Evolutionary conservation across 2,113 vertebrate species (phyloP), one percentile per base, ranked within the genome.

Genomic region (Otis tarda): DNA sequence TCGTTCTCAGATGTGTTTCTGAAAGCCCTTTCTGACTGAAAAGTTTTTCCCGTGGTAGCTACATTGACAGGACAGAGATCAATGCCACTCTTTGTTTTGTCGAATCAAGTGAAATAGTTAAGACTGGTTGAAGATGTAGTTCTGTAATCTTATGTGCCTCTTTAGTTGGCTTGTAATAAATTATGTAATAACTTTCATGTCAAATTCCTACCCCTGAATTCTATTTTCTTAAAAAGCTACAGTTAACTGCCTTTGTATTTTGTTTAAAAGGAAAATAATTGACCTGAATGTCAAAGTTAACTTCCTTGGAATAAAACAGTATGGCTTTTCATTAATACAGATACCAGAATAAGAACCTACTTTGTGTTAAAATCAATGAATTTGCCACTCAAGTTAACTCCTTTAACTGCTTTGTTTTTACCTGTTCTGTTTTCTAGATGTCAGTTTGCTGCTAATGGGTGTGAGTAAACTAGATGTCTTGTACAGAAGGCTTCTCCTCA

Each of bases 401-500:
- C 17, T 79, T 82, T 95, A 85, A 79, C 43, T 75, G 24, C 25
- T 22, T 91, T 75, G 19, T 8, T 87, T 84, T 61, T 17, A 30
- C 50, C 45, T 92, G 61, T 94, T 93, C 43, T 93, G 78, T 90
- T 84, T 98, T 60, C 69, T 59, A 98, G 99, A 98, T 98, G 97
- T 89, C 91, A 92, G 76, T 92, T 95, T 96, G 95, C 98, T 96
- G 93, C 98, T 98, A 93, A 99, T 99, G 99, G 99, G 99, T 98
- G 97, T 99, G 91, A 99, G 99, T 96, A 98, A 99, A 93, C 97
- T 99, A 93, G 99, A 99, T 98, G 96, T 99, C 90, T 97, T 99
- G 27, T 99, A 99, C 96, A 98, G 99, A 97, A 98, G 98, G 89
- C 98, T 99, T 82, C 99, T 99, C 93, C 99, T 99, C 94, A 99